A percentile compares a stretch with the other conserved stretches of the same genome.
These are phyloP conservation scores for Mechanitis mazaeus DNA, from an alignment of 2,888 invertebrate genomes.

Conservation along the genomic window DNA sequence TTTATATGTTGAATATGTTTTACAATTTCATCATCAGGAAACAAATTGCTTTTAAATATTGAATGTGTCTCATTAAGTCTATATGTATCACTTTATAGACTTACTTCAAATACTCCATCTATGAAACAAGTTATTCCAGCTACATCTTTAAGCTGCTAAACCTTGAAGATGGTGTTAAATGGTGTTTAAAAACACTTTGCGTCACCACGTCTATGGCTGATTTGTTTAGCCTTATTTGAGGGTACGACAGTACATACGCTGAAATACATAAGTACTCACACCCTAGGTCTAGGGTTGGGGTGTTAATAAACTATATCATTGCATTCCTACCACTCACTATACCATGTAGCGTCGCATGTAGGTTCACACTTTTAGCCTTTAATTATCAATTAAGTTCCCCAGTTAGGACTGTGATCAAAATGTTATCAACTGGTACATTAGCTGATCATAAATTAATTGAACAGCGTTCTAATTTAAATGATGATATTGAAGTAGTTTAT, in stretches of 20 bases:
- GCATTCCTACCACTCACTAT: slow-evolving; percentile 15
- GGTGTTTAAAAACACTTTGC: not conserved
- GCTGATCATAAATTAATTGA: not conserved
- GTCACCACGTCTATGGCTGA: not conserved
- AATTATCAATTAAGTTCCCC: slow-evolving; percentile 7
- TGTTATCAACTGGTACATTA: not conserved
- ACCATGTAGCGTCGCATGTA: slow-evolving; percentile 8
- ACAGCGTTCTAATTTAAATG: too few relatives aligned
- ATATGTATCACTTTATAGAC: not conserved
- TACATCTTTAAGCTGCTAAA: too few relatives aligned
- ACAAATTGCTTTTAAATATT: slow-evolving; percentile 14
- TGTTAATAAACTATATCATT: slow-evolving; percentile 23
- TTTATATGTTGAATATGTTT: slow-evolving; percentile 27
- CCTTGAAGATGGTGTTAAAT: too few relatives aligned
- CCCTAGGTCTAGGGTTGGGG: slow-evolving; percentile 16
- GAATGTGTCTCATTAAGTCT: not conserved
- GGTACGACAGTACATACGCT: slow-evolving; percentile 9
- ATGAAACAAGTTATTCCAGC: too few relatives aligned
- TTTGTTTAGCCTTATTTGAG: slow-evolving; percentile 8
- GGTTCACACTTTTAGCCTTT: not conserved
- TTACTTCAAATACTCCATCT: not conserved
- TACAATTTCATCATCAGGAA: slow-evolving; percentile 22
- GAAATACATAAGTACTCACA: slow-evolving; percentile 10
- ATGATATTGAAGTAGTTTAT: too few relatives aligned
- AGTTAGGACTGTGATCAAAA: not conserved